Evolutionary conservation across 1,140 invertebrate species (phyloP).

Genomic region (Oncopodura yosiiana): DNA sequence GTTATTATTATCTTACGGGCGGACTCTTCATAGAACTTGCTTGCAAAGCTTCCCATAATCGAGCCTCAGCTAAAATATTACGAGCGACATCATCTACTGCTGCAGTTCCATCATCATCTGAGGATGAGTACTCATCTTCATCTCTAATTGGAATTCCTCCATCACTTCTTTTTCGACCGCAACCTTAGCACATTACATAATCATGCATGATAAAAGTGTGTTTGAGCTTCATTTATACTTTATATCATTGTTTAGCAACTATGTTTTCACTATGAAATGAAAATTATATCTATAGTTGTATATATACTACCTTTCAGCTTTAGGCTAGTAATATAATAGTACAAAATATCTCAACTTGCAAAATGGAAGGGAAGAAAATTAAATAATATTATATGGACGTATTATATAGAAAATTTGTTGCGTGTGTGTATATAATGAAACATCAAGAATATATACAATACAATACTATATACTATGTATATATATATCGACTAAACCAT

Average conservation of each 20-base stretch:
- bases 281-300: background rate
- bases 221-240: background rate
- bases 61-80: slow-evolving; percentile 63
- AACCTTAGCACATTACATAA: slow-evolving; percentile 17
- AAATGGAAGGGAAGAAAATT: no score
- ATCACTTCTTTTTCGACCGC: slow-evolving; percentile 41
- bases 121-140: slow-evolving; percentile 57
- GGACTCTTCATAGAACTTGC: slow-evolving; percentile 54
- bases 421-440: no score
- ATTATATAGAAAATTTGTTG: no score
- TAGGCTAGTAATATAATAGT: no score
- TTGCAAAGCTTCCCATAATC: slow-evolving; percentile 64
- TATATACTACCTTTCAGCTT: no score
- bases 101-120: slow-evolving; percentile 53
- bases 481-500: no score
- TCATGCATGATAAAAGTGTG: background rate
- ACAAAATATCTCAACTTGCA: no score
- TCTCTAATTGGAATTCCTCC: slow-evolving; percentile 55
- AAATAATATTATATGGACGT: no score
- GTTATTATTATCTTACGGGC: slow-evolving; percentile 43
- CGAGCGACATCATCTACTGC: slow-evolving; percentile 60
- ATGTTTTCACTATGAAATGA: background rate
- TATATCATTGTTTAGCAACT: background rate
- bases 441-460: no score
- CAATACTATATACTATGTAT: no score